These are phyloP conservation scores for Siniperca knerii DNA, from an alignment of 2,113 vertebrate genomes.

Conservation along the genomic window DNA sequence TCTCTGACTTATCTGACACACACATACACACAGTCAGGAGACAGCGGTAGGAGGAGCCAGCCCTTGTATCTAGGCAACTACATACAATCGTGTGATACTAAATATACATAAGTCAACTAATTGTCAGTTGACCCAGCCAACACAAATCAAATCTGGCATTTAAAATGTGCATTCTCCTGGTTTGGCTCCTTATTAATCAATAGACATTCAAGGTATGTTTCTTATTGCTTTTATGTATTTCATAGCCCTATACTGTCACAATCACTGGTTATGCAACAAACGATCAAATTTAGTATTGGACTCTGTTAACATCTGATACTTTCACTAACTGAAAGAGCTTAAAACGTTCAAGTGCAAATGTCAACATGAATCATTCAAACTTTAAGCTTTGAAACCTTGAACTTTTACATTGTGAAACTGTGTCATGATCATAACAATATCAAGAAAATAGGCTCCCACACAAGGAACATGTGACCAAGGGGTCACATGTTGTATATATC, in stretches of 20 bases:
- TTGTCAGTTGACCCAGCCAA: conserved; percentile 11
- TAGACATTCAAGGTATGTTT: not conserved
- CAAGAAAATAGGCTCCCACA: not conserved
- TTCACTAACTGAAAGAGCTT: not conserved
- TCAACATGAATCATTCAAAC: not conserved
- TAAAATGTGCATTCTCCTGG: not conserved
- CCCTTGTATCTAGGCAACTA: conserved; percentile 51
- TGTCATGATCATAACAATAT: not conserved
- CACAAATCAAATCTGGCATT: conserved; percentile 29
- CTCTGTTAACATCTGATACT: not conserved
- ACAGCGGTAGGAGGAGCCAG: conserved; percentile 4
- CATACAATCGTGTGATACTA: not conserved
- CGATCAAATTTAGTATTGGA: not conserved
- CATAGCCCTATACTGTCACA: not conserved
- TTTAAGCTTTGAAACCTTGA: not conserved
- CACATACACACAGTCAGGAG: conserved; percentile 1
- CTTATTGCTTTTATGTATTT: not conserved
- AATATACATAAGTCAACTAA: conserved; percentile 25
- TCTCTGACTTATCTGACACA: conserved; percentile 33
- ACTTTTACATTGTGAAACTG: not conserved
- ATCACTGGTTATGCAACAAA: not conserved
- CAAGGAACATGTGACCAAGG: too few species aligned
- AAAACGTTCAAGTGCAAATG: not conserved
- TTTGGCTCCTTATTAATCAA: not conserved
- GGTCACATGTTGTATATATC: too few species aligned